Evolutionary conservation across 2,797 vertebrate genomes (phyloP), one percentile per base, ranked within the genome.

Genomic region (Dermochelys coriacea): DNA sequence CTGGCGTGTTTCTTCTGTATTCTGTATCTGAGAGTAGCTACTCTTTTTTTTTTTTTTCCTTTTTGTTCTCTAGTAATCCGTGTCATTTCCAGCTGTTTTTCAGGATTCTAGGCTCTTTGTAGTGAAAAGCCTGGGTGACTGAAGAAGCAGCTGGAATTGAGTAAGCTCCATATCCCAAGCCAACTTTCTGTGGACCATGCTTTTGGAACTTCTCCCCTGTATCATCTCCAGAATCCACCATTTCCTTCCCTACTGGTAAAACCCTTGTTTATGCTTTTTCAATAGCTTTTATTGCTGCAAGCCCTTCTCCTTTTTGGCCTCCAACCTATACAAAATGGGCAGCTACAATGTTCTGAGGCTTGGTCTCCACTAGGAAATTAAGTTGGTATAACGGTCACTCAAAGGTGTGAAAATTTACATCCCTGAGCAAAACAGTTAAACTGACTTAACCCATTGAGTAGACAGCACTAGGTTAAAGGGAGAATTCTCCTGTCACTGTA

Each of bases 21-120:
- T 87, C 54, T 91, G 78, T 57, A 31, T 18, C 78, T 80, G 82
- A 85, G 45, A 14, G 16, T 82, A 47, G 3, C 15, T 77, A 12
- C 61, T 49, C 8, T 2, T 4, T 85, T 85, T n/a, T 80, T 10
- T 2, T 4, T 85, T 85, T n/a, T 80, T 10, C 3, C 5, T 31
- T 1, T 87, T 1, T 37, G 4, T 6, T 18, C 9, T n/a, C 52
- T 54, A n/a, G 80, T 7, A 9, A 59, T 2, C 4, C 23, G 81
- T 85, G 57, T 86, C 50, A 18, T 18, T 71, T 95, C 27, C 37
- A 55, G 8, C 23, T 49, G 2, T 84, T 87, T 91, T 81, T 23
- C 45, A 10, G 78, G 19, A 25, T 5, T 82, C 37, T 0, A 3
- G 12, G 18, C 49, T 77, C 0, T 49, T 27, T 80, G 3, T 59